Evolutionary conservation across 2,888 invertebrate genomes (phyloP).

Genomic region (Drosophila macrothrix): DNA sequence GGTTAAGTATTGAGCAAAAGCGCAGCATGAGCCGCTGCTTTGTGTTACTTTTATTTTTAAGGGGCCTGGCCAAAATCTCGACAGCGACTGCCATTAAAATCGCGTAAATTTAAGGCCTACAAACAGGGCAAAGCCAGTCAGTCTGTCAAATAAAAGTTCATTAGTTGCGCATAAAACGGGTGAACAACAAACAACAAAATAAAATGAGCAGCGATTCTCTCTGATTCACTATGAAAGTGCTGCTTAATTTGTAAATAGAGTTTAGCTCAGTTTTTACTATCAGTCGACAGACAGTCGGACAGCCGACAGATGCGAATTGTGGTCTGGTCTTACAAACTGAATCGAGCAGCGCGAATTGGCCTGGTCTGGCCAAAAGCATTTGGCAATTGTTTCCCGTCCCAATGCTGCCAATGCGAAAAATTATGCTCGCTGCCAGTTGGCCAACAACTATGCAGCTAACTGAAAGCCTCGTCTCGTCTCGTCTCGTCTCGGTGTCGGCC

Average conservation of each 20-base stretch:
- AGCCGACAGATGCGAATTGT: slow-evolving; percentile 16
- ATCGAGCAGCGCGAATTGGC: slow-evolving; percentile 35
- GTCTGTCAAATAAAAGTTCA: slow-evolving; percentile 64
- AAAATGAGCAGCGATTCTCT: slow-evolving; percentile 3
- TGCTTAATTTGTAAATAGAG: slow-evolving; percentile 26
- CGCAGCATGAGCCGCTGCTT: slow-evolving; percentile 56
- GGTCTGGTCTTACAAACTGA: slow-evolving; percentile 14
- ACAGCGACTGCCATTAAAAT: slow-evolving; percentile 58
- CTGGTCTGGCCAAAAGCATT: slow-evolving; percentile 3
- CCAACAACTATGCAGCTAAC: slow-evolving; percentile 39
- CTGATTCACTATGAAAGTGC: slow-evolving; percentile 28
- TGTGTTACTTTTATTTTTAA: slow-evolving; percentile 13
- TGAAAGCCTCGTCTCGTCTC: slow-evolving; percentile 30
- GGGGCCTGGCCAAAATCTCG: slow-evolving; percentile 55
- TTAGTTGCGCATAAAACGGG: slow-evolving; percentile 56
- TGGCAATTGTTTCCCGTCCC: slow-evolving; percentile 37
- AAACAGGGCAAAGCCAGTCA: slow-evolving; percentile 10
- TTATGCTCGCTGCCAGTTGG: slow-evolving; percentile 70
- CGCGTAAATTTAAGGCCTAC: slow-evolving; percentile 62
- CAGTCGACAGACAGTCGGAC: neutral
- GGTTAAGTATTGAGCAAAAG: slow-evolving; percentile 73
- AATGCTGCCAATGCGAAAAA: slow-evolving; percentile 61
- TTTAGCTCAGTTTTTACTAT: slow-evolving; percentile 9
- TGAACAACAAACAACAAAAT: slow-evolving; percentile 5
- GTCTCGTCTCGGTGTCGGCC: slow-evolving; percentile 56